Base-by-base conservation (phyloP, 2,888 invertebrate species). In the Malthinus seriepunctatus region DNA sequence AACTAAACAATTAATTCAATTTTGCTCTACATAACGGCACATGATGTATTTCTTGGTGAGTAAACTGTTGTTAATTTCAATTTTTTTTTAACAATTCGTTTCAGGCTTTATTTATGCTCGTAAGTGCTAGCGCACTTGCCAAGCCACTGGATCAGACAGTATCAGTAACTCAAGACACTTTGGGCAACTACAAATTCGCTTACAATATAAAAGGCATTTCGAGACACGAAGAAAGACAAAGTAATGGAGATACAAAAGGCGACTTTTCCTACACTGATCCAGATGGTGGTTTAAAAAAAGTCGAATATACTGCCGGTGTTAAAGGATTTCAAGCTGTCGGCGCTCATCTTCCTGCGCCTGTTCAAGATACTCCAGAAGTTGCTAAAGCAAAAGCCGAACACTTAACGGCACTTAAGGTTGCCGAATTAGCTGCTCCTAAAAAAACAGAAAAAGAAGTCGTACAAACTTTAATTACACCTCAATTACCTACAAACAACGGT, bases 341-440 rank as follows among this genome's bases (percentile, higher is more conserved):
- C 11, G 60, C 56, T 51, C 62, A 64, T 51, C 11, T 67, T 47
- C 69, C 67, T 7, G 59, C 59, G n/a, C 60, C 67, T 10, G 70
- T 69, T 2, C 33, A 51, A 8, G 71, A 71, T 12, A 70, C 70
- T 6, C 66, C 68, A 2, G 71, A 73, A 62, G 71, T 71, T 5
- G 63, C 63, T 5, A 44, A 52, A 5, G 70, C 69, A 12, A 63
- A 64, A 32, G 63, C 64, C 34, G 60, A 64, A 31, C 68, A 69
- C 55, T 52, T 66, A 9, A 58, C 52, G 11, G 45, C 56, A 33
- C 51, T 55, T 48, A 11, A 53, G 4, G 48, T 47, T 10, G 50
- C 61, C n/a, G 42, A 54, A 6, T 32, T 44, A 38, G 47, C 52
- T 33, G 51, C 55, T 39, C 52, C 34, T 45, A 64, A 23, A 23